Base-by-base conservation (phyloP, 2,797 vertebrate genomes). In the Philypnodon macrostomus region DNA sequence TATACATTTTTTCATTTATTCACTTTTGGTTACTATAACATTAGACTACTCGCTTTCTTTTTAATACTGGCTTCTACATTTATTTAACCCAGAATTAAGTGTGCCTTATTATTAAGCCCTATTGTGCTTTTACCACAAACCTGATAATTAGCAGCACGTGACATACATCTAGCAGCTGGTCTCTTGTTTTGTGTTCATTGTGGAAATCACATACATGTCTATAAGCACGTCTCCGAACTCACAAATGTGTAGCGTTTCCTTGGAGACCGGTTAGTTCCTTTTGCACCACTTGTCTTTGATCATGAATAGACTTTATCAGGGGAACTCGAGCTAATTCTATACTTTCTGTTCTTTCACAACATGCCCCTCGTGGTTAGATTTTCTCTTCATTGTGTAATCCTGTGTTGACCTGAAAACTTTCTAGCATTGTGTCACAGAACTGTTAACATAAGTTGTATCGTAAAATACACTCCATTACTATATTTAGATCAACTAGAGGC, bases 291-390 rank as follows among this genome's bases (percentile, higher is more conserved):
- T n/a, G n/a, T n/a, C n/a, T n/a, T n/a, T n/a, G n/a, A n/a, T n/a
- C n/a, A n/a, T 39, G 23, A 41, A 24, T 9, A 14, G 13, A 41
- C 23, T 10, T 23, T 26, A 14, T 1, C 1, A 21, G 21, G 14
- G 4, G 26, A 9, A 15, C 23, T 15, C 26, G 23, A 41, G 13
- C 12, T 26, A 42, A 42, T 9, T 8, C 14, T 29, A 24, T 11
- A 31, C 10, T 5, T 14, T 29, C 30, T 24, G 19, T 2, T 56
- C 16, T 68, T 58, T 62, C 42, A 16, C 67, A 62, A 59, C 31
- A 10, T 16, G 19, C 24, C 24, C 0, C 21, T 8, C 1, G 1
- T 40, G 21, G n/a, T 40, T 40, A 10, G 10, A 11, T 14, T 42
- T 29, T 42, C 24, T 29, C 5, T 7, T 6, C 26, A 19, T 29